These are phyloP conservation scores for Dryocosmus kuriphilus DNA, from an alignment of 2,888 invertebrate genomes.

Conservation along the genomic window DNA sequence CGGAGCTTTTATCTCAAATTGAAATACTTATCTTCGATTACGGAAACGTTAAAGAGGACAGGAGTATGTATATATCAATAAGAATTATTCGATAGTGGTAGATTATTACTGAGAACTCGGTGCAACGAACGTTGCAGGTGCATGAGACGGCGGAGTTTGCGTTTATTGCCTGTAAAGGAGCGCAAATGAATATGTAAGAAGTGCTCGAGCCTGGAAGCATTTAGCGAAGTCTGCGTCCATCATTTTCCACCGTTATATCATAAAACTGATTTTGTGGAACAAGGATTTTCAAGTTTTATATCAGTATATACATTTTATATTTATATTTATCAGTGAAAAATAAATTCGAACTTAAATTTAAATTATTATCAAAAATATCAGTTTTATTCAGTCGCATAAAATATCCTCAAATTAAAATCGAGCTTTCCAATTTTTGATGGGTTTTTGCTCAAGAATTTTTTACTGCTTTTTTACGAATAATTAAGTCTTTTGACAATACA, in stretches of 20 bases:
- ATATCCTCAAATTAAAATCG: too few species aligned
- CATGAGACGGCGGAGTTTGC: slow-evolving; percentile 43
- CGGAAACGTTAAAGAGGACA: slow-evolving; percentile 26
- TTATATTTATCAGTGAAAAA: background rate
- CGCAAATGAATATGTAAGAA: slow-evolving; percentile 40
- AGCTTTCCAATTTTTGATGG: too few species aligned
- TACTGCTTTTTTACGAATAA: too few species aligned
- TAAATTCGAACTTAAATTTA: background rate
- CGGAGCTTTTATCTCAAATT: slow-evolving; percentile 25
- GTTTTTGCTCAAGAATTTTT: too few species aligned
- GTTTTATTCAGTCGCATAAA: too few species aligned
- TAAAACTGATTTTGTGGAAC: slow-evolving; percentile 30
- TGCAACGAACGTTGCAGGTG: slow-evolving; percentile 40
- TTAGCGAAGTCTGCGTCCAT: slow-evolving; percentile 20
- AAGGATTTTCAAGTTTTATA: background rate
- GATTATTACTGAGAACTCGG: slow-evolving; percentile 37
- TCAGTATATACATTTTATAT: background rate
- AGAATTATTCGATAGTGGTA: slow-evolving; percentile 29
- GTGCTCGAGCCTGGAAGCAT: slow-evolving; percentile 27
- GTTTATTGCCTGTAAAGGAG: slow-evolving; percentile 46
- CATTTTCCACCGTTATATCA: slow-evolving; percentile 23
- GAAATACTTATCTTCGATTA: slow-evolving; percentile 35
- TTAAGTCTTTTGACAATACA: too few species aligned
- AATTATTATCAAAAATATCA: too few species aligned
- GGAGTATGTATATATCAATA: slow-evolving; percentile 32